Evolutionary conservation across 2,888 invertebrate genomes (phyloP).

Genomic region (Epirrhoe alternata): DNA sequence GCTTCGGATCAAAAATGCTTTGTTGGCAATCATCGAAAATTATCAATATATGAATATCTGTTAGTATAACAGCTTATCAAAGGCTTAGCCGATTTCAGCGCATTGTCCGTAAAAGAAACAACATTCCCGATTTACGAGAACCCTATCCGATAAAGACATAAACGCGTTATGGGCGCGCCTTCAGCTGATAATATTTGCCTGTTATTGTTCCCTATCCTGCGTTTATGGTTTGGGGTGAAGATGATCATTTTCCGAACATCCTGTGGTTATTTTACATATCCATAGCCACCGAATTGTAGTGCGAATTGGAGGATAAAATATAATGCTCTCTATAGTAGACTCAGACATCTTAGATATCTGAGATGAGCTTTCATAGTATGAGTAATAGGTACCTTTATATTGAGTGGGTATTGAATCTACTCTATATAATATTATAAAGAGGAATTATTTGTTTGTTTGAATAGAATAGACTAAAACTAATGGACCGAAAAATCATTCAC

Average conservation of each 20-base stretch:
- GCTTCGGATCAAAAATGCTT: not conserved
- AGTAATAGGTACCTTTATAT: no score
- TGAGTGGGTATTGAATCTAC: no score
- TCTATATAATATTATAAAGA: no score
- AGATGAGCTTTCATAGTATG: no score
- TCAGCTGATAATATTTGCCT: conserved; percentile 62
- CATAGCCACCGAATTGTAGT: not conserved
- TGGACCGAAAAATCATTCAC: no score
- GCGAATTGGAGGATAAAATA: not conserved
- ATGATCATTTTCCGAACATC: conserved; percentile 41
- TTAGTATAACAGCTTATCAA: conserved; percentile 17
- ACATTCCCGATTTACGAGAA: conserved; percentile 46
- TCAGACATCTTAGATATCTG: no score
- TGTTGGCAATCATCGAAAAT: not conserved
- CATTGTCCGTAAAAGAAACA: conserved; percentile 43
- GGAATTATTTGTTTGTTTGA: no score
- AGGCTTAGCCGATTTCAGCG: conserved; percentile 32
- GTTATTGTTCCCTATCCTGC: conserved; percentile 63
- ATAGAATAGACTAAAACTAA: no score
- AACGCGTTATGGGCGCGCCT: conserved; percentile 62
- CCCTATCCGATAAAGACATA: conserved; percentile 62
- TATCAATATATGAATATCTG: not conserved
- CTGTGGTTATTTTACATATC: conserved; percentile 28
- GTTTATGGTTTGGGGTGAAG: conserved; percentile 49
- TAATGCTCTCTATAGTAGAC: not conserved